Evolutionary conservation across 2,113 vertebrate species (phyloP).

Genomic region (Siniperca knerii): DNA sequence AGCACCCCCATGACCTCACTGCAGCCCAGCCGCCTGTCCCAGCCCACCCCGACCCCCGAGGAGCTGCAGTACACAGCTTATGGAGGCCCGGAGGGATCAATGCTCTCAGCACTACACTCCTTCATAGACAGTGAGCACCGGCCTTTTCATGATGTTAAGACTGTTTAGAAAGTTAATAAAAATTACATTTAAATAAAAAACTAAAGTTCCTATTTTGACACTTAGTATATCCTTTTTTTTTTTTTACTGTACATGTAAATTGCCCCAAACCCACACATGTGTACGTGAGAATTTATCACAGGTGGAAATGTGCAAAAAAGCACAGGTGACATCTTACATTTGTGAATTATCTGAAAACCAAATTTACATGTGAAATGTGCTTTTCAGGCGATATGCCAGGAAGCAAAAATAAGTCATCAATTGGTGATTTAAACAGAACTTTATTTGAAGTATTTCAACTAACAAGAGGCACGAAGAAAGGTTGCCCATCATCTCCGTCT

Average conservation of each 20-base stretch:
- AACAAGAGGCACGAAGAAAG: not conserved
- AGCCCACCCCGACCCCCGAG: slow-evolving; percentile 89
- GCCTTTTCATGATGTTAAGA: slow-evolving; percentile 10
- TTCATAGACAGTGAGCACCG: slow-evolving; percentile 92
- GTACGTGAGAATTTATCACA: not conserved
- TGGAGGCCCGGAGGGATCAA: slow-evolving; percentile 89
- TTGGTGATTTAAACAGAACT: not conserved
- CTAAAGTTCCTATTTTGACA: not conserved
- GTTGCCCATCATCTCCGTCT: not conserved
- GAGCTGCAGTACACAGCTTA: slow-evolving; percentile 93
- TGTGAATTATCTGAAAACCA: not conserved
- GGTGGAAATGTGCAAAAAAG: not conserved
- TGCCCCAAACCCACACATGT: not conserved
- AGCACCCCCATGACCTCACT: slow-evolving; percentile 86
- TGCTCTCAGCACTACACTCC: slow-evolving; percentile 92
- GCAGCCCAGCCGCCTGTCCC: slow-evolving; percentile 88
- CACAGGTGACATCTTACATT: not conserved
- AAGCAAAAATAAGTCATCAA: no score
- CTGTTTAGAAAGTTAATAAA: not conserved
- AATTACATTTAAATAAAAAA: not conserved
- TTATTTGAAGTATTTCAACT: not conserved
- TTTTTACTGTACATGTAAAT: not conserved
- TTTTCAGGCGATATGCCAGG: not conserved
- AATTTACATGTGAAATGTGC: not conserved
- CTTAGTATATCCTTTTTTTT: not conserved